Base-by-base conservation (phyloP, 1,140 invertebrate genomes). In the Ips nitidus region DNA sequence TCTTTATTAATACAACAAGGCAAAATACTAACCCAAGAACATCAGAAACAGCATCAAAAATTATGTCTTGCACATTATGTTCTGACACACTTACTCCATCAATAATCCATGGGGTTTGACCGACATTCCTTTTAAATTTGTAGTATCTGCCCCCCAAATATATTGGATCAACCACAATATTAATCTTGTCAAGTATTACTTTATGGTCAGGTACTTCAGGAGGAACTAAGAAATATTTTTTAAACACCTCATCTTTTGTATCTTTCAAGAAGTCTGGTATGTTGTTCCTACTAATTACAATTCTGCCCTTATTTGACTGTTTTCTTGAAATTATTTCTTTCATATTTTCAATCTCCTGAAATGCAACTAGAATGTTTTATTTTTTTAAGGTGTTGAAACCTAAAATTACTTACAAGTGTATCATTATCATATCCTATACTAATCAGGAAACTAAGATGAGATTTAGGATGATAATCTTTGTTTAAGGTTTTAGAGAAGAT, bases 71-170 rank as follows among this genome's bases (percentile, higher is more conserved):
- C 1, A 98, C 92, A 1, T 95, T 98, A 38, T 88, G 87, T 72
- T 92, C 90, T 81, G 92, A 88, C 72, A 91, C 89, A 66, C 90
- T 86, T 71, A 88, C 86, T 0, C 94, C 94, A 74, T 94, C 87
- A 52, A 98, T 82, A 38, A 97, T 79, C 96, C 97, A 99, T 0
- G 96, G 95, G 0, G 95, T 97, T 83, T 99, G 97, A 63, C 93
- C 91, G 4, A 99, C 80, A 70, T 88, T 84, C 59, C 97, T 85
- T 22, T 91, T 94, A 76, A 90, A 89, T 81, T 99, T 99, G 68
- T 90, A 88, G 79, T 99, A 98, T 41, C 94, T 82, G 53, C 88
- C 88, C 73, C 88, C 88, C 60, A 90, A 78, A 76, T 82, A 89
- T 50, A 89, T 78, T 57, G 86, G 82, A 47, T 82, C 83, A 47